Conservation (phyloP, 1,140 invertebrate genomes). For the Drosophila athabasca region DNA sequence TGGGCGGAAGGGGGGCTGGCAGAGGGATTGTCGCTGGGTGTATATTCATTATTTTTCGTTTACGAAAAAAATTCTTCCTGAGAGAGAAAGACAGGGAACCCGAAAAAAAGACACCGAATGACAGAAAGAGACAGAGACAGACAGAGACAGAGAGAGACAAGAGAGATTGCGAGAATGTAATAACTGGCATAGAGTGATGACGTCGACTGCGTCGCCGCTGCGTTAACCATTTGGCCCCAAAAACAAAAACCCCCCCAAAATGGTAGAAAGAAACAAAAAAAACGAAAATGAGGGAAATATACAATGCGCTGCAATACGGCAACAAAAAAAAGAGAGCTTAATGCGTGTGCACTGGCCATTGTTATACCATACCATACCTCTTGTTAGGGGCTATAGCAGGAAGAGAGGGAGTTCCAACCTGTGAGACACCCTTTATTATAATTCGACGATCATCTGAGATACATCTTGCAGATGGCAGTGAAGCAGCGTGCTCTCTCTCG, state of each 20-base stretch:
- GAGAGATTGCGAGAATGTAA: constrained; percentile 74
- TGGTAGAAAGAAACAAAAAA: constrained; percentile 26
- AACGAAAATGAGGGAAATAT: constrained; percentile 31
- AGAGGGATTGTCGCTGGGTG: constrained; percentile 63
- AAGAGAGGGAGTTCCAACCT: too few species aligned
- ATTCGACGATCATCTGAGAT: too few species aligned
- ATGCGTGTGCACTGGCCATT: constrained; percentile 77
- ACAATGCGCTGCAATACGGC: constrained; percentile 28
- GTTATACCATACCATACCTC: constrained; percentile 3
- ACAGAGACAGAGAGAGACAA: not conserved
- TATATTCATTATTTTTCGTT: constrained; percentile 82
- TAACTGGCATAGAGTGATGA: constrained; percentile 77
- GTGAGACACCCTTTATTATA: too few species aligned
- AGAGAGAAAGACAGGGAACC: constrained; percentile 38
- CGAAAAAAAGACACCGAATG: constrained; percentile 43
- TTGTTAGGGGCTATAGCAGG: too few species aligned
- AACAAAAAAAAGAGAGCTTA: constrained; percentile 60
- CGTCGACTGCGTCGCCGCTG: constrained; percentile 47
- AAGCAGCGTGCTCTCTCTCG: too few species aligned
- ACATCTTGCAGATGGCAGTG: too few species aligned
- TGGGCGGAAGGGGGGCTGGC: not conserved
- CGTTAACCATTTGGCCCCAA: constrained; percentile 59
- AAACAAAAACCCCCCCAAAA: constrained; percentile 51
- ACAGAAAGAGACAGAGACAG: too few species aligned
- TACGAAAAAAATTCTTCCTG: constrained; percentile 74